Conservation (phyloP, 1,140 invertebrate species). For the Ruditapes philippinarum region DNA sequence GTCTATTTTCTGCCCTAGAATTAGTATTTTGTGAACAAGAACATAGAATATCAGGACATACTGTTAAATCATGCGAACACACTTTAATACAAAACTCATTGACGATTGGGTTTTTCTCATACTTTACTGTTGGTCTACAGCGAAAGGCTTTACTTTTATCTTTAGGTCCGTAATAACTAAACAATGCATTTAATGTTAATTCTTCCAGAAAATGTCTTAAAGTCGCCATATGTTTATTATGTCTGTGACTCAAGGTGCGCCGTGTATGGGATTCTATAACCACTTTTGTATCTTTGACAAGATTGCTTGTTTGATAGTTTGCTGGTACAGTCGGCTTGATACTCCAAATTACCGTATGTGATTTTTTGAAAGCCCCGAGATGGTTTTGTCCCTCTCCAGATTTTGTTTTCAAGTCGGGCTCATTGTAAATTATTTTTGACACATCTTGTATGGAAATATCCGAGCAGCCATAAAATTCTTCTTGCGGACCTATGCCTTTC, state of each 20-base stretch:
- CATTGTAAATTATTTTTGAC: background rate
- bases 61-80: background rate
- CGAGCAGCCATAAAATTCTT: constrained; percentile 75
- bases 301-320: background rate
- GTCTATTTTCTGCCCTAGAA: too few relatives aligned
- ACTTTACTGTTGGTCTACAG: background rate
- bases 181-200: background rate
- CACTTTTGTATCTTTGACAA: background rate
- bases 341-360: constrained; percentile 11
- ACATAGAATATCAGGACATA: constrained; percentile 20
- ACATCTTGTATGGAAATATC: constrained; percentile 68
- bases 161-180: background rate
- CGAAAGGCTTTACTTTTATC: too few relatives aligned
- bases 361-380: background rate
- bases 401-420: background rate
- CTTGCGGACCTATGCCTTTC: constrained; percentile 69
- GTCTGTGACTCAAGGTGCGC: background rate
- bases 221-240: background rate
- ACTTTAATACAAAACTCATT: constrained; percentile 25
- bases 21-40: too few relatives aligned
- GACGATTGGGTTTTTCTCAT: constrained; percentile 18
- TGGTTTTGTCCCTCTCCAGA: constrained; percentile 1
- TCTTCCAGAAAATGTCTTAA: background rate
- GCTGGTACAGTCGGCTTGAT: background rate
- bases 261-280: background rate